Evolutionary conservation across 2,113 vertebrate species (phyloP).

Genomic region (Arothron firmamentum): DNA sequence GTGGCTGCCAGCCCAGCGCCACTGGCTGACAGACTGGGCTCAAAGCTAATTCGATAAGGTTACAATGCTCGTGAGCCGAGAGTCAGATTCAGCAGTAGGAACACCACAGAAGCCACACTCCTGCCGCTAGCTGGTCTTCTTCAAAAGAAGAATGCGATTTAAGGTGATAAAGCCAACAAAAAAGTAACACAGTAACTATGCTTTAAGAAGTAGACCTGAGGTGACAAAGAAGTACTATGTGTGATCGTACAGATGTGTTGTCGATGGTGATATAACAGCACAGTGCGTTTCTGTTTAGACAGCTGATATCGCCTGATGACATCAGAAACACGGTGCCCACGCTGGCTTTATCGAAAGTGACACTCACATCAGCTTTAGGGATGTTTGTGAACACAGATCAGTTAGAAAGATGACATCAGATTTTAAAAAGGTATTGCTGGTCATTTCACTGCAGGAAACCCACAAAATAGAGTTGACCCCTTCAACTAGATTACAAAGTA

Average conservation of each 20-base stretch:
- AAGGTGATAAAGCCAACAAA: constrained; percentile 44
- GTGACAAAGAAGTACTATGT: background rate
- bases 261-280: background rate
- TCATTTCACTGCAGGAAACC: no score
- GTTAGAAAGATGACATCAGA: no score
- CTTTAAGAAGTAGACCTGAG: constrained; percentile 37
- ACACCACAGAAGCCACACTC: constrained; percentile 20
- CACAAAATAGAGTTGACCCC: no score
- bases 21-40: constrained; percentile 72
- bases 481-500: no score
- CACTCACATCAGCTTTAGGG: no score
- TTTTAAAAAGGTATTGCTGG: no score
- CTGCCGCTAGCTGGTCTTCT: constrained; percentile 23
- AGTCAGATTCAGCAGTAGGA: constrained; percentile 55
- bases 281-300: background rate
- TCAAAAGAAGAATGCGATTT: constrained; percentile 19
- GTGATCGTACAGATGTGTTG: no score
- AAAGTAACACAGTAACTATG: constrained; percentile 40
- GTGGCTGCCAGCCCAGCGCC: constrained; percentile 72
- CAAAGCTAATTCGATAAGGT: constrained; percentile 77
- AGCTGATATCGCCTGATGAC: no score
- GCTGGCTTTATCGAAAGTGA: no score
- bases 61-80: constrained; percentile 67
- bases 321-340: no score
- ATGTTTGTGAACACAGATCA: no score